Conservation (phyloP, 2,888 invertebrate genomes). For the Periphyllus acericola region DNA sequence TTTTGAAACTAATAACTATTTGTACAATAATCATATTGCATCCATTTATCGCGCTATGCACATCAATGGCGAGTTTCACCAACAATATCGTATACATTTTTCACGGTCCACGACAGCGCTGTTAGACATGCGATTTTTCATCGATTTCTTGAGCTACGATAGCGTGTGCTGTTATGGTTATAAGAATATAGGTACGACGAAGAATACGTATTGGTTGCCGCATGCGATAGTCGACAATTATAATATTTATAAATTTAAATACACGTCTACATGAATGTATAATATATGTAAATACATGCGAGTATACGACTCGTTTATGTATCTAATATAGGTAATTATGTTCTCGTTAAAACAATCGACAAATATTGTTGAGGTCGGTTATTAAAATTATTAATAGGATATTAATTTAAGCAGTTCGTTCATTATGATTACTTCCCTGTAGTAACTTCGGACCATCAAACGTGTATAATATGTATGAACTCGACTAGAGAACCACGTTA, state of each 20-base stretch:
- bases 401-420: background rate
- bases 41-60: background rate
- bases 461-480: no score
- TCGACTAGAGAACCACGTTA: background rate
- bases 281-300: background rate
- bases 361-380: background rate
- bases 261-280: background rate
- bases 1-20: background rate
- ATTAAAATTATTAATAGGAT: background rate
- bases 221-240: background rate
- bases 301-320: background rate
- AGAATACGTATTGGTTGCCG: background rate
- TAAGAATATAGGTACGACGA: background rate
- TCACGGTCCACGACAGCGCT: background rate
- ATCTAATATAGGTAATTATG: background rate
- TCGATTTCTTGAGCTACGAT: no score
- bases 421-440: background rate
- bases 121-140: background rate
- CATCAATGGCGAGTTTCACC: background rate
- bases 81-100: background rate
- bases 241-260: background rate
- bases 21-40: background rate
- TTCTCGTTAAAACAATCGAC: background rate
- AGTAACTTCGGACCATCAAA: no score
- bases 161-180: background rate